Evolutionary conservation across 2,888 invertebrate species (phyloP), one percentile per base, ranked within the genome.

Genomic region (Melieria crassipennis): DNA sequence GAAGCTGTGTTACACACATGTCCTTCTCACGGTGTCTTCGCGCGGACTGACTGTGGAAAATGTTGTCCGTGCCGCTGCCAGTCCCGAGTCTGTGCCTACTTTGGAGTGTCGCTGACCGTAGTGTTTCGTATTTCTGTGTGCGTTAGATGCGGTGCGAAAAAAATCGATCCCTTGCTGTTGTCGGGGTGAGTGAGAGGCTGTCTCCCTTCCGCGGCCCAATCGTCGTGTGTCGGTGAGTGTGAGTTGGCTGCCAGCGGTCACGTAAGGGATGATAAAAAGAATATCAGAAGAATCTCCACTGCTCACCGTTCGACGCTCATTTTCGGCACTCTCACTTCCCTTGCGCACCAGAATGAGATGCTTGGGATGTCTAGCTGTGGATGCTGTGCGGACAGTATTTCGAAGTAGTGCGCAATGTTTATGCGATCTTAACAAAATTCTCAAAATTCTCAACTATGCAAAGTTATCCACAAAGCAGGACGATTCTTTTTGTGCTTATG

Each of bases 11-110:
- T 64, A 69, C 71, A 72, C 60, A 60, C 68, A 76, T 85, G 84
- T 84, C 84, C 83, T 85, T 85, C 84, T 85, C 84, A 83, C 85
- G 84, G 82, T 82, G 83, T 83, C 81, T 85, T 82, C 81, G 79
- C 83, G 84, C 84, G 85, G 82, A 85, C 85, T 85, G 85, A 84
- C 80, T 80, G 79, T 80, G 78, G 76, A 78, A 77, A 78, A 82
- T 78, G 76, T 75, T 81, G 61, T 62, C 75, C 68, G 74, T 74
- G 74, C 79, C 82, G 80, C 78, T 78, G 81, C 79, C 81, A 81
- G 82, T 79, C 77, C 78, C 76, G 76, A 75, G 74, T 72, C 76
- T 77, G 76, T 52, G 43, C 50, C 60, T 60, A 67, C 70, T 69
- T 64, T 45, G 52, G 67, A 52, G 60, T 69, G 75, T 71, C 75